Conservation (phyloP, 2,797 vertebrate species). For the Calcarius lapponicus region DNA sequence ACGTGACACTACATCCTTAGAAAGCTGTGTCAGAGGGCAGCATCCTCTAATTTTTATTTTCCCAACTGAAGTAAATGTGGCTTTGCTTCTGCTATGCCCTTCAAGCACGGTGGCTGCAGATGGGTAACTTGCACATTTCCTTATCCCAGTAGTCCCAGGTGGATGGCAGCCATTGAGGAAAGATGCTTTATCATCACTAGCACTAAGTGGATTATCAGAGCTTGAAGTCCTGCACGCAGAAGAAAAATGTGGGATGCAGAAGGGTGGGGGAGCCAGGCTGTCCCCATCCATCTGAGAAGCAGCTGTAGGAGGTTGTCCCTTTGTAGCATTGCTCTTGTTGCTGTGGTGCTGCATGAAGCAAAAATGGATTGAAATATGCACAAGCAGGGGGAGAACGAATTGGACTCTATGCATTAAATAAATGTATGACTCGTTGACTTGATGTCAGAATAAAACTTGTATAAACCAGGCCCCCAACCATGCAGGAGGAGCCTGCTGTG, state of each 20-base stretch:
- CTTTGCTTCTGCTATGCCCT: not conserved
- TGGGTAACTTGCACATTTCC: not conserved
- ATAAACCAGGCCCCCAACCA: not conserved
- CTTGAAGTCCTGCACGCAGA: not conserved
- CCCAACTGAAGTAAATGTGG: not conserved
- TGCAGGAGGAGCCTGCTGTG: not conserved
- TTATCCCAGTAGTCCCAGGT: not conserved
- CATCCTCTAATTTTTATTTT: constrained; percentile 1
- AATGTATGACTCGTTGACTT: not conserved
- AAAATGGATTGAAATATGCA: not conserved
- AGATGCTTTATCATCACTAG: not conserved
- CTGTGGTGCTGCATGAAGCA: not conserved
- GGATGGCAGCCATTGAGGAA: not conserved
- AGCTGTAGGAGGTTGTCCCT: not conserved
- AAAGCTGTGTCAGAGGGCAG: not conserved
- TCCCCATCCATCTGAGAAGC: rapidly evolving
- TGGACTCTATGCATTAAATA: not conserved
- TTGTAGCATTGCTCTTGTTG: not conserved
- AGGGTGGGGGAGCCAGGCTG: not conserved
- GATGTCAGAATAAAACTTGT: not conserved
- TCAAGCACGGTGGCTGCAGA: not conserved
- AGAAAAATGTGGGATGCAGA: not conserved
- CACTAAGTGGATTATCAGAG: not conserved
- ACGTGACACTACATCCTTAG: not conserved
- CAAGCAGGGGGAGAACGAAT: not conserved